Evolutionary conservation across 2,797 vertebrate genomes (phyloP), one percentile per base, ranked within the genome.

Genomic region (Furcifer pardalis): DNA sequence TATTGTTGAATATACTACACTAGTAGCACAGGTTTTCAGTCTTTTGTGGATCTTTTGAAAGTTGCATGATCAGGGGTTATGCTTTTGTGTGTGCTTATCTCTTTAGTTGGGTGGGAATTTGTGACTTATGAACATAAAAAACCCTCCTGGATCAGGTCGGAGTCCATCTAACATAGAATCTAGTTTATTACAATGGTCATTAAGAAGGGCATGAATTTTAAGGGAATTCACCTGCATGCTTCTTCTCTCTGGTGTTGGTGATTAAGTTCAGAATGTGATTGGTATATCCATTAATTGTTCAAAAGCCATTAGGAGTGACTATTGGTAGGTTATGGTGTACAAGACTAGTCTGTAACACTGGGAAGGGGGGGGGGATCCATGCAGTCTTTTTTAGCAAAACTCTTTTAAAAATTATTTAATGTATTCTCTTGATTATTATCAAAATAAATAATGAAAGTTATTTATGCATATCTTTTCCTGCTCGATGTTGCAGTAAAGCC

Each of bases 401-500:
- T 15, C 30, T 62, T 56, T 49, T 66, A 30, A 15, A 8, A 65
- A 21, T 73, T 40, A 66, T 60, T 49, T 49, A 8, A 25, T 56
- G 9, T 30, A 7, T 78, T 78, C 27, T 30, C 30, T 82, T 65
- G 85, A n/a, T 15, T 66, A 27, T 78, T 56, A 42, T 81, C 30
- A 59, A 59, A 37, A 75, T 80, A 85, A 10, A 32, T 60, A 40
- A 17, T 46, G 73, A 42, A 35, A 82, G 30, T 68, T 25, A 40
- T 59, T n/a, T n/a, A n/a, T n/a, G n/a, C 23, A 5, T 56, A 78
- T 82, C 56, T 78, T 35, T 69, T 35, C 46, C 23, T 37, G 75
- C 46, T 69, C 83, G 44, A 59, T 78, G 46, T 82, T 78, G 59
- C 7, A 78, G 46, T 56, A 15, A 71, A 82, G 59, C 69, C n/a